Conservation (phyloP, 2,113 vertebrate species). For the Mesoclemmys tuberculata region DNA sequence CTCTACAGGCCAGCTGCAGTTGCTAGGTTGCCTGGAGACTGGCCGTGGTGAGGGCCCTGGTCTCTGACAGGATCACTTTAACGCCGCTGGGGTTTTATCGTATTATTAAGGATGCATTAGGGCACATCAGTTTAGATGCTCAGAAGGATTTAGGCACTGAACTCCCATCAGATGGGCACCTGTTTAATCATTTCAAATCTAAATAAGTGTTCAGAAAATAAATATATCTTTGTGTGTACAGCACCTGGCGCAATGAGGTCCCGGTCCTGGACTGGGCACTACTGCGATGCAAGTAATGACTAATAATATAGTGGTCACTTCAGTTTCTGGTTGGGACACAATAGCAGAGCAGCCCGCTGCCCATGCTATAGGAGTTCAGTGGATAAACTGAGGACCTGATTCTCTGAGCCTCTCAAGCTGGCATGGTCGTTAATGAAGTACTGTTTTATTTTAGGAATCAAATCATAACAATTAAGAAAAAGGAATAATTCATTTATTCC, state of each 20-base stretch:
- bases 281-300: background rate
- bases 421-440: too few species aligned
- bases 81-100: too few species aligned
- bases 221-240: background rate
- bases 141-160: too few species aligned
- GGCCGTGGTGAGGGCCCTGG: too few species aligned
- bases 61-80: too few species aligned
- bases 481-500: background rate
- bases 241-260: background rate
- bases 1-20: too few species aligned
- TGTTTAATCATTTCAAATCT: too few species aligned
- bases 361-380: background rate
- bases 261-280: background rate
- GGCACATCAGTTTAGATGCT: too few species aligned
- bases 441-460: background rate
- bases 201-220: slow-evolving; percentile 17
- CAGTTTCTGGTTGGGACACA: background rate
- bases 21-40: too few species aligned
- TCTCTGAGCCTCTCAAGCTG: too few species aligned
- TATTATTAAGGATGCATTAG: too few species aligned
- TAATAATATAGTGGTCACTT: background rate
- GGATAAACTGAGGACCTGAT: background rate
- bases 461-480: background rate
- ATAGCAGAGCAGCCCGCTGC: background rate
- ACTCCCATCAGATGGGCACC: too few species aligned